Evolutionary conservation across 1,140 invertebrate species (phyloP).

Genomic region (Ruditapes philippinarum): DNA sequence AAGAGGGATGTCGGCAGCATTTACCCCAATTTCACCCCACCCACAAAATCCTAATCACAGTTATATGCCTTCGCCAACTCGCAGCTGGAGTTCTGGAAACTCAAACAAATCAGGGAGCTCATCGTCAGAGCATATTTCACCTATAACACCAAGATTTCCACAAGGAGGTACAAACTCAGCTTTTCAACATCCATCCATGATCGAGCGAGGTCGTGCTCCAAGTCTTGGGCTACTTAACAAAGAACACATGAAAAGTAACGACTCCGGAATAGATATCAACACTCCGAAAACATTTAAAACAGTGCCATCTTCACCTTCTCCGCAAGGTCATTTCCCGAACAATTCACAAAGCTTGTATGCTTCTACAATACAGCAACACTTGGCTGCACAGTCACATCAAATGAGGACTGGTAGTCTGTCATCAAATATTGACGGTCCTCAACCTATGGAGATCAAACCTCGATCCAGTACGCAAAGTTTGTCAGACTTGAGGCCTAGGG

Average conservation of each 20-base stretch:
- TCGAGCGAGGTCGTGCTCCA: conserved; percentile 56
- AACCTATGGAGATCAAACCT: conserved; percentile 14
- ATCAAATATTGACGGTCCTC: conserved; percentile 41
- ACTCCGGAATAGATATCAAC: conserved; percentile 80
- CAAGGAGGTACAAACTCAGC: conserved; percentile 59
- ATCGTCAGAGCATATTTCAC: conserved; percentile 83
- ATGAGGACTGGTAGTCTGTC: conserved; percentile 61
- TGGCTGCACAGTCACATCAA: conserved; percentile 51
- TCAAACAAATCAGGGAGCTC: conserved; percentile 83
- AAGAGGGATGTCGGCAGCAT: conserved; percentile 76
- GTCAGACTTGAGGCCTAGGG: conserved; percentile 51
- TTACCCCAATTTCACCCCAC: conserved; percentile 85
- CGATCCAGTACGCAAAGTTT: conserved; percentile 63
- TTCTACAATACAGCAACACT: conserved; percentile 62
- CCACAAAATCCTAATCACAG: conserved; percentile 77
- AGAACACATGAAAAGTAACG: conserved; percentile 78
- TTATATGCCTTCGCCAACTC: conserved; percentile 80
- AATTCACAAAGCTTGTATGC: conserved; percentile 31
- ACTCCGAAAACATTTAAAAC: conserved; percentile 47
- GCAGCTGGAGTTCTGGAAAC: conserved; percentile 81
- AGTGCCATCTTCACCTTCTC: conserved; percentile 43
- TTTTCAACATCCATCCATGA: conserved; percentile 64
- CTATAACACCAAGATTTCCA: conserved; percentile 81
- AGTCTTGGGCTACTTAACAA: conserved; percentile 72
- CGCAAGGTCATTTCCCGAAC: conserved; percentile 3